Evolutionary conservation across 1,140 invertebrate species (phyloP).

Genomic region (Drosophila lacertosa): DNA sequence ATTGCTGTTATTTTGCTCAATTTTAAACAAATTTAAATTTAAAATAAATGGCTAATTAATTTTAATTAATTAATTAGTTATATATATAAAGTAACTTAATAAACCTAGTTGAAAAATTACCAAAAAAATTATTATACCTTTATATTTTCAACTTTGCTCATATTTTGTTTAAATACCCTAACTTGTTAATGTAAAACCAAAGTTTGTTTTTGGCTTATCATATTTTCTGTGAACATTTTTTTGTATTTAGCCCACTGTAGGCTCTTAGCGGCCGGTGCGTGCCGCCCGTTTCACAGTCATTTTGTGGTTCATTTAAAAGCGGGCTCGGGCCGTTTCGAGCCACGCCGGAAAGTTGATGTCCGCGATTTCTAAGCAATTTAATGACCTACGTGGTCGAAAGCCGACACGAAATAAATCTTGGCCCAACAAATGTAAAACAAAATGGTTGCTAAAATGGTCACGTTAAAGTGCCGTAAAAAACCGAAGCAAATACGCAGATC

Average conservation of each 20-base stretch:
- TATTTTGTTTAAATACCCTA: not conserved
- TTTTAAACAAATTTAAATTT: no score
- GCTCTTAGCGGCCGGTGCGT: conserved; percentile 41
- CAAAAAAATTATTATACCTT: not conserved
- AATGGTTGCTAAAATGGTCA: conserved; percentile 65
- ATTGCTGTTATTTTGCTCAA: no score
- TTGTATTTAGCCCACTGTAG: conserved; percentile 37
- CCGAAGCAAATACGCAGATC: conserved; percentile 4
- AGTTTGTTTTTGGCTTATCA: no score
- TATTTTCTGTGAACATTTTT: not conserved
- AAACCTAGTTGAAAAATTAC: no score
- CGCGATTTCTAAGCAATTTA: conserved; percentile 80
- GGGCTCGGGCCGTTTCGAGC: conserved; percentile 19
- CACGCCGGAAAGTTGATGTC: conserved; percentile 49
- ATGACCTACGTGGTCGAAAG: conserved; percentile 76
- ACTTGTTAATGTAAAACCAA: no score
- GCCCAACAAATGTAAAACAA: conserved; percentile 56
- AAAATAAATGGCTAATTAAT: no score
- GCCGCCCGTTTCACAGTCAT: conserved; percentile 61
- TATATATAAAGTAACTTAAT: no score
- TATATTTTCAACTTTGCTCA: no score
- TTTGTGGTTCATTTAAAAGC: conserved; percentile 76
- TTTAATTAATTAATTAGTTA: not conserved
- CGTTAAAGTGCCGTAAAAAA: conserved; percentile 76
- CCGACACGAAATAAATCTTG: conserved; percentile 79